phyloP scores from a whole-genome alignment of 2,797 vertebrate genomes.

The Hirundo rustica region DNA sequence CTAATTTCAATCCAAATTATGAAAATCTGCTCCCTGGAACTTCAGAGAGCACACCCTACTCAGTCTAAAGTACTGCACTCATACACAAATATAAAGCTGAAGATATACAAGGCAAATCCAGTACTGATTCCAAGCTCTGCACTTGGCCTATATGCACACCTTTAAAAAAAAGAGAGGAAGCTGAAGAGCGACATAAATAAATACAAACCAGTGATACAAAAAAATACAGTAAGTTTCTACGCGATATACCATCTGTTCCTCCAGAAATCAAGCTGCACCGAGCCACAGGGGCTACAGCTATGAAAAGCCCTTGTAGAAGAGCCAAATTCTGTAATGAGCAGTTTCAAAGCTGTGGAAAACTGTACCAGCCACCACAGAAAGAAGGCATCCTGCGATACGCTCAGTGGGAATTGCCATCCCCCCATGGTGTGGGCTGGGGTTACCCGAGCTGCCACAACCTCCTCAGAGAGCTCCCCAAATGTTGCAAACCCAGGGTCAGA shows the following conservation, averaged over 20 bases:
- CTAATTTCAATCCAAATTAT: neutral
- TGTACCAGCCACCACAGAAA: neutral
- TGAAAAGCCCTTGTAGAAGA: constrained; percentile 36
- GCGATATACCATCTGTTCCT: constrained; percentile 60
- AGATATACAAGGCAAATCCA: neutral
- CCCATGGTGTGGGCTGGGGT: neutral
- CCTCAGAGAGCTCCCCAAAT: neutral
- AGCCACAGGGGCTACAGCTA: constrained; percentile 59
- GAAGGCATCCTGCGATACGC: neutral
- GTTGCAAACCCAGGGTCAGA: neutral
- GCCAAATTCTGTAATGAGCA: constrained; percentile 25
- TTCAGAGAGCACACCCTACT: neutral
- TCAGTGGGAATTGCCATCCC: neutral
- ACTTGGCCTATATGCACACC: neutral
- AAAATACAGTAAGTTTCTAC: constrained; percentile 48
- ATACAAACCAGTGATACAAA: constrained; percentile 14
- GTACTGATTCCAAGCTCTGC: neutral
- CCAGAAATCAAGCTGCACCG: constrained; percentile 33
- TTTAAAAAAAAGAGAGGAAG: neutral
- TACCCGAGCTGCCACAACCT: rapidly evolving
- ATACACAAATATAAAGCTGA: neutral
- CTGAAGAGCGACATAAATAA: neutral
- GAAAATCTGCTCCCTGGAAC: neutral
- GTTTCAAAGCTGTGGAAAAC: neutral
- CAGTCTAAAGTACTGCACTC: neutral